phyloP scores from a whole-genome alignment of 2,797 vertebrate genomes.

The Poecilia velifera region DNA sequence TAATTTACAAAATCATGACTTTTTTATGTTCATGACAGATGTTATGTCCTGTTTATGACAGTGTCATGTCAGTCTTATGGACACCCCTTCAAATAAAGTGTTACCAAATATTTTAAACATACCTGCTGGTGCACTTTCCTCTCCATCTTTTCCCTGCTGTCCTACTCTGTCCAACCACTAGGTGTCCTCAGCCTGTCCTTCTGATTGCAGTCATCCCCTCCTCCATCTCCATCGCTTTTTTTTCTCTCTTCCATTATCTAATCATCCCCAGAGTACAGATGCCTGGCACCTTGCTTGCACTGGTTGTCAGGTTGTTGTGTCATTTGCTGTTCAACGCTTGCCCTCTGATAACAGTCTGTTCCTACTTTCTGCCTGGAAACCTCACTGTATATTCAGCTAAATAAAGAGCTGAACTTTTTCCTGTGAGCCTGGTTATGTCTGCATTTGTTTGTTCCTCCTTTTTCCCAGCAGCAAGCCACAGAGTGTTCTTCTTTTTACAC shows the following conservation, averaged over 20 bases:
- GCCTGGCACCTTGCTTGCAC: slow-evolving; percentile 1
- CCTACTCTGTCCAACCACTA: slow-evolving; percentile 11
- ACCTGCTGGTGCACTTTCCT: neutral
- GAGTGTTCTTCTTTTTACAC: neutral
- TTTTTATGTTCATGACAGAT: too few species aligned
- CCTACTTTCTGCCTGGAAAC: neutral
- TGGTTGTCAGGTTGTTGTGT: slow-evolving; percentile 10
- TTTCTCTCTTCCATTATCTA: slow-evolving; percentile 4
- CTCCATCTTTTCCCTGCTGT: neutral
- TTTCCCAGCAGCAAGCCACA: neutral
- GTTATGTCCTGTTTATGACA: too few species aligned
- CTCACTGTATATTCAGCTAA: neutral
- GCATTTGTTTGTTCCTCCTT: neutral
- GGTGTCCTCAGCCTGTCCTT: slow-evolving; percentile 4
- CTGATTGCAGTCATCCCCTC: neutral
- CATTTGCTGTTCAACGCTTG: slow-evolving; percentile 3
- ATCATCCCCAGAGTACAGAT: slow-evolving; percentile 8
- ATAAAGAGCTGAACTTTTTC: slow-evolving; percentile 6
- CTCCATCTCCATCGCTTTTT: neutral
- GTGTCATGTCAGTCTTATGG: too few species aligned
- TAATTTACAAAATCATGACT: too few species aligned
- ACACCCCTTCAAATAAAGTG: too few species aligned
- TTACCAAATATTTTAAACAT: neutral
- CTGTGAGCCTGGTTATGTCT: neutral
- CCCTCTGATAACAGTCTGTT: slow-evolving; percentile 5